phyloP scores from a whole-genome alignment of 2,797 vertebrate species.

The Cottoperca gobio region DNA sequence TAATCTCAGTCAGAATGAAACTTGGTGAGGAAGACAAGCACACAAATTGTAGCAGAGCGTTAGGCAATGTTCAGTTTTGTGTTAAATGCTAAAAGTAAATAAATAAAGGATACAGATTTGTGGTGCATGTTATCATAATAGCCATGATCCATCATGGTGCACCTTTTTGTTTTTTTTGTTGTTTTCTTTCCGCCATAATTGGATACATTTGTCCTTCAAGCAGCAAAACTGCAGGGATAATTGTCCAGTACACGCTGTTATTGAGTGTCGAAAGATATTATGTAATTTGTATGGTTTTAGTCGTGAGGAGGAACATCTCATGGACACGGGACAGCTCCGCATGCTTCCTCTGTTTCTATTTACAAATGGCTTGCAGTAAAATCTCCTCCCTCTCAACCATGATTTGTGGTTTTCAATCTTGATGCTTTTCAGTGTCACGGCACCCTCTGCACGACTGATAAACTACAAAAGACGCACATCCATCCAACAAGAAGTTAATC shows the following conservation, averaged over 20 bases:
- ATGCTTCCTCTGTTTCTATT: constrained; percentile 29
- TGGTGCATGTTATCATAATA: constrained; percentile 15
- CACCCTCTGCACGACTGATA: constrained; percentile 24
- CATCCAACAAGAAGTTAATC: constrained; percentile 36
- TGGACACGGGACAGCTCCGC: constrained; percentile 35
- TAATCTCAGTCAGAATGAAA: not conserved
- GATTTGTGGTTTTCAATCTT: constrained; percentile 62
- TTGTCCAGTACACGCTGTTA: constrained; percentile 10
- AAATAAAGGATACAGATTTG: constrained; percentile 3
- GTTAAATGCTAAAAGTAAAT: constrained; percentile 1
- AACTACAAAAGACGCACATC: constrained; percentile 38
- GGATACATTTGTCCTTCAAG: constrained; percentile 31
- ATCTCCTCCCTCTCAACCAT: constrained; percentile 25
- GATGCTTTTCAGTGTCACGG: constrained; percentile 40
- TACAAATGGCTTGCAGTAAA: constrained; percentile 37
- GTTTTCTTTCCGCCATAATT: constrained; percentile 23
- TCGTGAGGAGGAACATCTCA: constrained; percentile 32
- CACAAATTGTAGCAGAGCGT: not conserved
- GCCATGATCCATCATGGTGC: not conserved
- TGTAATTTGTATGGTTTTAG: constrained; percentile 39
- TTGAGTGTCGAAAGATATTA: constrained; percentile 14
- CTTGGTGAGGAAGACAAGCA: not conserved
- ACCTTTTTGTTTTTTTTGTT: constrained; percentile 11
- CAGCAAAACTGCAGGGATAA: not conserved
- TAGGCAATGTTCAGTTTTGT: not conserved